Conservation (phyloP, 2,797 vertebrate species). For the Microctenopoma steveboyesi region DNA sequence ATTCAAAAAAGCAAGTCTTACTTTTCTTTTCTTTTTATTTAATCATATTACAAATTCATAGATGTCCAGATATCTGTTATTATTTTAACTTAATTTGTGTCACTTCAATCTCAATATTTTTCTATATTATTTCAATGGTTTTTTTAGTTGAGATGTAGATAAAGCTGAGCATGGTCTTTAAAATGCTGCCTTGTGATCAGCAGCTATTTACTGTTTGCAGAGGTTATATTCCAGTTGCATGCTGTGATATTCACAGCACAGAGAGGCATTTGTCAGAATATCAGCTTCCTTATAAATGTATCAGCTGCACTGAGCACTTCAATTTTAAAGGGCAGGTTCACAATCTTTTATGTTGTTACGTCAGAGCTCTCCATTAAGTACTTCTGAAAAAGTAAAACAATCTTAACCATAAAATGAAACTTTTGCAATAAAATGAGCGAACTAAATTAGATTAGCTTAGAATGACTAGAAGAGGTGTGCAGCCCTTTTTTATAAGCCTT, state of each 20-base stretch:
- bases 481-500: too few relatives aligned
- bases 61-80: not conserved
- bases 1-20: slow-evolving; percentile 29
- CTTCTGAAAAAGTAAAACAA: too few relatives aligned
- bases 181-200: not conserved
- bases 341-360: too few relatives aligned
- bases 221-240: slow-evolving; percentile 25
- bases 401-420: too few relatives aligned
- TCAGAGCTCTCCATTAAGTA: too few relatives aligned
- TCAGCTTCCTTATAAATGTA: not conserved
- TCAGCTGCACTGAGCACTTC: not conserved
- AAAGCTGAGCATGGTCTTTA: not conserved
- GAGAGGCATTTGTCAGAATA: slow-evolving; percentile 28
- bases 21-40: not conserved
- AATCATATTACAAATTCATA: slow-evolving; percentile 1
- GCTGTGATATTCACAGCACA: slow-evolving; percentile 31
- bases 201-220: slow-evolving; percentile 1
- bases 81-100: too few relatives aligned
- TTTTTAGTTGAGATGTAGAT: not conserved
- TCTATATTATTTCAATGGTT: not conserved
- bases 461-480: too few relatives aligned
- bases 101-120: too few relatives aligned
- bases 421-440: too few relatives aligned
- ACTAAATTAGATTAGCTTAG: too few relatives aligned
- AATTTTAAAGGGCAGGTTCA: too few relatives aligned